Evolutionary conservation across 2,888 invertebrate genomes (phyloP).

Genomic region (Microplitis manilae): DNA sequence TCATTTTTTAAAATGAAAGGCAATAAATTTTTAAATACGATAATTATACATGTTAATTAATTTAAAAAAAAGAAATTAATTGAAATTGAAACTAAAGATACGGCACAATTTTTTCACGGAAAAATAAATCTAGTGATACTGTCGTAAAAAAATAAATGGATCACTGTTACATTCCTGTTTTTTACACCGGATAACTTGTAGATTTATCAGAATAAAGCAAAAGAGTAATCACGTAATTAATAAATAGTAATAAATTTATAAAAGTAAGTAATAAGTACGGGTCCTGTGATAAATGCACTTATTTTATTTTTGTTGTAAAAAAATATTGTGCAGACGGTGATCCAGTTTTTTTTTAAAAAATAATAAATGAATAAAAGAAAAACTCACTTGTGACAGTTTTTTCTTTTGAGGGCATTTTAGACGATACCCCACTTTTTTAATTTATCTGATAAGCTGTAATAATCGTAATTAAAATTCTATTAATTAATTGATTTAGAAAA

Average conservation of each 20-base stretch:
- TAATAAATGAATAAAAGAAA: background rate
- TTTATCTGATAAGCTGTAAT: too few species aligned
- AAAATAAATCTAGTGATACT: conserved; percentile 25
- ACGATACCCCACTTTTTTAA: too few species aligned
- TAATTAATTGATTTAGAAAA: too few species aligned
- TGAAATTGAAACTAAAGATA: conserved; percentile 10
- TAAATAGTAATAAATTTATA: conserved; percentile 23
- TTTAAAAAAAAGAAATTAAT: background rate
- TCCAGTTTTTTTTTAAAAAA: conserved; percentile 10
- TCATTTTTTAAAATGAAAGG: conserved; percentile 23
- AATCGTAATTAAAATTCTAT: too few species aligned
- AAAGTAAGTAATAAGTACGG: conserved; percentile 10
- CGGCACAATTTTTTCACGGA: conserved; percentile 20
- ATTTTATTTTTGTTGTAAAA: conserved; percentile 17
- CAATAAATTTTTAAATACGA: conserved; percentile 13
- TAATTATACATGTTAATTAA: conserved; percentile 16
- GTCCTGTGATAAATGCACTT: conserved; percentile 30
- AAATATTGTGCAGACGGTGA: conserved; percentile 9
- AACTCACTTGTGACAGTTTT: background rate
- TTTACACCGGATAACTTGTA: conserved; percentile 40
- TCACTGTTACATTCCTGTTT: conserved; percentile 56
- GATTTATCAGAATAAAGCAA: conserved; percentile 29
- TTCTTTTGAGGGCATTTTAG: background rate
- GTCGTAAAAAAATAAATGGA: conserved; percentile 42
- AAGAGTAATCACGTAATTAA: conserved; percentile 14